These are phyloP conservation scores for Tenodera sinensis DNA, from an alignment of 2,888 invertebrate species.

Conservation along the genomic window DNA sequence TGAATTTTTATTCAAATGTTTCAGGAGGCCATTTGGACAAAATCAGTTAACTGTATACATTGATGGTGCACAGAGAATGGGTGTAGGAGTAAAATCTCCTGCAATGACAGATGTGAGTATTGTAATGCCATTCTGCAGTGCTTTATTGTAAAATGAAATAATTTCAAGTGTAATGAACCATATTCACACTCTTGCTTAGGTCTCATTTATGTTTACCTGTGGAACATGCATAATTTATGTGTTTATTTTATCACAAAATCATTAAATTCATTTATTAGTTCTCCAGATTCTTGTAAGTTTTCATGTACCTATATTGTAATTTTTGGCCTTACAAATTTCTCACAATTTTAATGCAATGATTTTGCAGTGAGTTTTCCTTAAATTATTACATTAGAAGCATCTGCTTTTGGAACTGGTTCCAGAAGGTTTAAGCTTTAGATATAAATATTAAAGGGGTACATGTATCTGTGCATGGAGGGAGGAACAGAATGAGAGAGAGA, in stretches of 20 bases:
- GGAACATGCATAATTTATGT: too few relatives aligned
- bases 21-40: conserved; percentile 55
- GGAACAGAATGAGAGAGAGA: too few relatives aligned
- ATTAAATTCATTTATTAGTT: too few relatives aligned
- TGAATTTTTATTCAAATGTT: conserved; percentile 28
- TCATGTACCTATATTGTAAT: too few relatives aligned
- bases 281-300: too few relatives aligned
- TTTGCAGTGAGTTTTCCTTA: background rate
- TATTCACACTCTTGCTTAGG: background rate
- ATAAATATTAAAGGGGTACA: too few relatives aligned
- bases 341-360: background rate
- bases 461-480: too few relatives aligned
- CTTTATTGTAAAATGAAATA: background rate
- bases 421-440: too few relatives aligned
- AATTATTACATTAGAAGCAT: background rate
- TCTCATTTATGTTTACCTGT: too few relatives aligned
- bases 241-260: too few relatives aligned
- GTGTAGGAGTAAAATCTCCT: conserved; percentile 54
- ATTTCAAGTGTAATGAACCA: background rate
- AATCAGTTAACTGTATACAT: conserved; percentile 57
- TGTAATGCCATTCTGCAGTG: background rate
- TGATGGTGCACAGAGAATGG: conserved; percentile 54
- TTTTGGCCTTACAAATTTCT: too few relatives aligned
- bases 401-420: too few relatives aligned
- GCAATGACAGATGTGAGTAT: conserved; percentile 51